phyloP scores from a whole-genome alignment of 35 echinoderm and acorn worm species.

The Heliocidaris tuberculata region DNA sequence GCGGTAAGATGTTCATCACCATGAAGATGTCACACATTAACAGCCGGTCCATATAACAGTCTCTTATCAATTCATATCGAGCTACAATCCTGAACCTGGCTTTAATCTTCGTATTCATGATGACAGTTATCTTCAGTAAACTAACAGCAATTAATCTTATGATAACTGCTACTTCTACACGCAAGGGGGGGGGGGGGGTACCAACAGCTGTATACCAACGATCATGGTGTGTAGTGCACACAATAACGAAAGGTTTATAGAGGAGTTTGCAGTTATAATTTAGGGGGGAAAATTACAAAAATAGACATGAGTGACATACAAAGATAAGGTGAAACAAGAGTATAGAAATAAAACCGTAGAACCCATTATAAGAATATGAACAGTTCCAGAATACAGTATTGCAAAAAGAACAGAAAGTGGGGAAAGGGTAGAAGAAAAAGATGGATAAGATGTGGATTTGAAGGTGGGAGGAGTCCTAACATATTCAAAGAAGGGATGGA shows the following conservation, averaged over 20 bases:
- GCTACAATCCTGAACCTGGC: background rate
- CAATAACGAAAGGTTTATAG: no score
- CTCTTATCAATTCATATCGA: background rate
- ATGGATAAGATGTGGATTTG: background rate
- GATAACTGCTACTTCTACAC: background rate
- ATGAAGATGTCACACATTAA: background rate
- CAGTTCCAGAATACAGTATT: no score
- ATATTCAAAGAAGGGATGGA: background rate
- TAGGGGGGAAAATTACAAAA: no score
- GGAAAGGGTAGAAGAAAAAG: background rate
- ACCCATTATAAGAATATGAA: no score
- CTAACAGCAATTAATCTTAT: background rate
- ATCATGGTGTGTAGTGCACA: background rate
- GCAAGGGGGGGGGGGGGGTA: background rate
- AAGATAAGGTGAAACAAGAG: no score
- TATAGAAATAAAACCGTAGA: no score
- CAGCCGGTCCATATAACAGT: background rate
- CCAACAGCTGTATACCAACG: background rate
- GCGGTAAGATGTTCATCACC: background rate
- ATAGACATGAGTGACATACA: no score
- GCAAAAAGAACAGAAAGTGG: background rate
- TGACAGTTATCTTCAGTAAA: slow-evolving; percentile 7
- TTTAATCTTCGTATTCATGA: background rate
- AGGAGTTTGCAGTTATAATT: no score
- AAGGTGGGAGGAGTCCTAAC: background rate